Evolutionary conservation across 1,140 invertebrate species (phyloP), one percentile per base, ranked within the genome.

Genomic region (Orius insidiosus): DNA sequence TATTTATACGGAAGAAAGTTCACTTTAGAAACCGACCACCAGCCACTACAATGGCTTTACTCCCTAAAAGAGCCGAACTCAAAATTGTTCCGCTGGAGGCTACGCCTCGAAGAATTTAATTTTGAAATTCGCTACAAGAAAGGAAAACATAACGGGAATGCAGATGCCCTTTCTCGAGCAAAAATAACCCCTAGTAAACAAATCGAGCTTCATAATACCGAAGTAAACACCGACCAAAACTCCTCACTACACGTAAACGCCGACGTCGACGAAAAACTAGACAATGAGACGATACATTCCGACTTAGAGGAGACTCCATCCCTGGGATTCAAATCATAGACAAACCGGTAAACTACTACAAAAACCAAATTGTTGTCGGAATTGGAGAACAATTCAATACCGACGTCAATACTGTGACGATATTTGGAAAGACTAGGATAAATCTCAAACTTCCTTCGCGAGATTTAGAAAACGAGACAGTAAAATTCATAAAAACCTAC

Each of bases 11-110:
- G 62, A 19, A 59, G 45, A 43, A 55, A 63, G 30, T 68, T 73
- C 46, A 60, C 49, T 16, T 63, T 70, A 4, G 49, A 60, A 14
- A 72, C 68, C 0, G 70, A 74, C 48, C 68, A 71, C 44, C 60
- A 62, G 49, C 63, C 64, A 1, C 54, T 72, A 16, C 56, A 49
- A 34, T 71, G 63, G 60, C 51, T 74, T 14, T 58, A 60, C 30
- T 59, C 49, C 7, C 56, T 58, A 1, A 66, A 60, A 51, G 55
- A 64, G 31, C 49, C 47, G 0, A 45, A 38, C 16, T 50, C 51
- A 2, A 31, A 46, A 19, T 37, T 54, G 3, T 15, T 43, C 1
- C 1, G 48, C 3, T 57, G 52, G 53, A 44, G 36, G 44, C 15
- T 55, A 11, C 7, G 33, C 14, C 15, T 45, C 14, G 31, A 11